Percentiles rank a stretch among this genome's conserved stretches.
Conservation (phyloP, 2,888 invertebrate species). For the Spicauda simplicius region DNA sequence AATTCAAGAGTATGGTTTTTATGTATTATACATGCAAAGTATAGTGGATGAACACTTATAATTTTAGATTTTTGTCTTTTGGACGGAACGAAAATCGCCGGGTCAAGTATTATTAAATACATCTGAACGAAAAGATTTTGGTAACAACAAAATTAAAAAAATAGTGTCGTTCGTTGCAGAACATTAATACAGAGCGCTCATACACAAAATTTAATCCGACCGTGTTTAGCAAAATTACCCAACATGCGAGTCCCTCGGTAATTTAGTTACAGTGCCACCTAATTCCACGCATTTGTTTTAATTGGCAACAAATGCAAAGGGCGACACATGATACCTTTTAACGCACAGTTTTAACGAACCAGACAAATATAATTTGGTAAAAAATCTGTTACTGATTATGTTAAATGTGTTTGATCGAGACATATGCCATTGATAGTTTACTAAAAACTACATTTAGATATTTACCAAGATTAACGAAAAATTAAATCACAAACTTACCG, state of each 20-base stretch:
- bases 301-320: background rate
- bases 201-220: background rate
- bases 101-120: too few relatives aligned
- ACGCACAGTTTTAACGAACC: too few relatives aligned
- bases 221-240: background rate
- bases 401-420: background rate
- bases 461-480: background rate
- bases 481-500: background rate
- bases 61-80: too few relatives aligned
- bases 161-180: background rate
- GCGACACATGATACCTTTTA: background rate
- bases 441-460: too few relatives aligned
- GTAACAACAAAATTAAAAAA: background rate
- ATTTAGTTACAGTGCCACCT: background rate
- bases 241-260: background rate
- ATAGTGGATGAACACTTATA: too few relatives aligned
- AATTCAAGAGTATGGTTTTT: too few relatives aligned
- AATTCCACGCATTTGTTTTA: conserved; percentile 1
- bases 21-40: too few relatives aligned
- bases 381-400: background rate
- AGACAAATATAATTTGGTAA: background rate
- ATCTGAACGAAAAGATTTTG: too few relatives aligned
- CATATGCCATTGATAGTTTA: background rate
- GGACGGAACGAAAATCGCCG: too few relatives aligned
- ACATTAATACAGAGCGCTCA: conserved; percentile 1